A percentile compares a stretch with the other conserved stretches of the same genome.
phyloP scores from a whole-genome alignment of 2,797 vertebrate genomes.

The Micrastur ruficollis region DNA sequence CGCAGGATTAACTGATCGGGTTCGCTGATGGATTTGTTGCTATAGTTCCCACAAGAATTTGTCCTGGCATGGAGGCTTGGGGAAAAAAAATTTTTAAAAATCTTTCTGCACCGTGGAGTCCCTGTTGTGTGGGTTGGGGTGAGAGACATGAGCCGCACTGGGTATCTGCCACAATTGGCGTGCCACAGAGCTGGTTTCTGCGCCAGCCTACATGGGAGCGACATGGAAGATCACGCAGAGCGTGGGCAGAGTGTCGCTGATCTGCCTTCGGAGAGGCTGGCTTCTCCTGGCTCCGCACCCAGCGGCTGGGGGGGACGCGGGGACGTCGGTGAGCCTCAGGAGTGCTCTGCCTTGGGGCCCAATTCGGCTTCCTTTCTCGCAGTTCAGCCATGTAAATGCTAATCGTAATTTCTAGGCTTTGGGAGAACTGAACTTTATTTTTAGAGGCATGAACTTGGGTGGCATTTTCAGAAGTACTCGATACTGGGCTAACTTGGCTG shows the following conservation, averaged over 20 bases:
- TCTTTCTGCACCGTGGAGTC: neutral
- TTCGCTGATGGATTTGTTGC: neutral
- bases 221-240: rapidly evolving
- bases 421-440: neutral
- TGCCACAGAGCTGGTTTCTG: neutral
- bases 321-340: rapidly evolving
- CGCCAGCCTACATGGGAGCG: neutral
- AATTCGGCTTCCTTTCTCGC: rapidly evolving
- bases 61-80: neutral
- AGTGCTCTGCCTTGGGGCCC: neutral
- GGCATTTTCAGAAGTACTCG: neutral
- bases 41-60: neutral
- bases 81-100: neutral
- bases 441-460: neutral
- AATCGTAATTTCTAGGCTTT: rapidly evolving
- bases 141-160: neutral
- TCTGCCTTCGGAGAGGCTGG: neutral
- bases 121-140: neutral
- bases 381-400: neutral
- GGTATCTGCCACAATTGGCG: neutral
- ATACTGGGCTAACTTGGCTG: neutral
- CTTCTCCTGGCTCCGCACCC: neutral
- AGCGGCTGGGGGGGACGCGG: neutral
- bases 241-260: neutral
- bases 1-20: neutral